Evolutionary conservation across 2,113 vertebrate species (phyloP).

Genomic region (Prionailurus bengalensis): DNA sequence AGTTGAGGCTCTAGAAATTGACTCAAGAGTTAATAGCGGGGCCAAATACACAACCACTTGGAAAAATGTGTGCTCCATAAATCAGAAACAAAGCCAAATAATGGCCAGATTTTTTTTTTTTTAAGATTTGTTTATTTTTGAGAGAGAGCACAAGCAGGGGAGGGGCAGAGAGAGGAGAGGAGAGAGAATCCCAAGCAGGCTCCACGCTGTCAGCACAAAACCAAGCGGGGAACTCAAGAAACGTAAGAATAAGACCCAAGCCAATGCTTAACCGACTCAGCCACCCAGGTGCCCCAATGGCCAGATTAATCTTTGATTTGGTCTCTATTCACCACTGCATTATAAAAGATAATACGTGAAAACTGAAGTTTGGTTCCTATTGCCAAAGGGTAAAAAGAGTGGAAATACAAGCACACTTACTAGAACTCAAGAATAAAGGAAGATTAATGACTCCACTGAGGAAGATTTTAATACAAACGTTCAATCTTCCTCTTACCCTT

Average conservation of each 20-base stretch:
- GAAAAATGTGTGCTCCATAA: background rate
- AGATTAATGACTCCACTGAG: background rate
- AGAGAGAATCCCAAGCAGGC: no score
- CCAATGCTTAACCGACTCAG: no score
- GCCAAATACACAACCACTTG: background rate
- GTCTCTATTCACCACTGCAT: constrained; percentile 1
- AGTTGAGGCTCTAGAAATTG: background rate
- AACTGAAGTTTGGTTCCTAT: constrained; percentile 1
- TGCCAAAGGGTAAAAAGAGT: background rate
- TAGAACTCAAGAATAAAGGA: background rate
- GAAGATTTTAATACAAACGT: constrained; percentile 42
- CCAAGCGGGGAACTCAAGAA: no score
- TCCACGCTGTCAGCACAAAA: no score
- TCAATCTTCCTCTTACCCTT: constrained; percentile 8
- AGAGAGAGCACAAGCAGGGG: no score
- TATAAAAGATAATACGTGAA: constrained; percentile 4
- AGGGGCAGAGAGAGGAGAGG: no score
- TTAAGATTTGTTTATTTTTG: no score
- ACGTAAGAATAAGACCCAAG: no score
- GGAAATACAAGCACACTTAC: background rate
- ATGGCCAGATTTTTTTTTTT: background rate
- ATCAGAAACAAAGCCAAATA: background rate
- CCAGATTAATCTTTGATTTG: background rate
- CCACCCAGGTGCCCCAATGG: no score
- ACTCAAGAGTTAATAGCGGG: background rate